phyloP scores from a whole-genome alignment of 2,888 invertebrate genomes.

The Dioctria linearis region DNA sequence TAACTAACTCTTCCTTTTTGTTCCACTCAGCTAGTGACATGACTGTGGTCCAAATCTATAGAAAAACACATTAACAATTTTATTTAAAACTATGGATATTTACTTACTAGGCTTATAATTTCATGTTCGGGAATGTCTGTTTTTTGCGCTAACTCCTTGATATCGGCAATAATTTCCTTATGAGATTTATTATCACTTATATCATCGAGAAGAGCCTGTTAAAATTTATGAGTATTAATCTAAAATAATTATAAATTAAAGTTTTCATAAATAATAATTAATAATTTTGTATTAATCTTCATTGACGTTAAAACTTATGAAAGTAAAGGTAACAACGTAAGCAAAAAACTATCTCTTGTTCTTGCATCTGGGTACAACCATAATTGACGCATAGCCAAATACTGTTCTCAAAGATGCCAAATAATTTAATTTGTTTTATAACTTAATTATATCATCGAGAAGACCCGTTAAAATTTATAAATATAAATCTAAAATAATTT shows the following conservation, averaged over 20 bases:
- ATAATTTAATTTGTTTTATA: not conserved
- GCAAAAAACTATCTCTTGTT: conserved; percentile 56
- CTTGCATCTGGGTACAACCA: conserved; percentile 56
- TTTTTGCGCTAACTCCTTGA: conserved; percentile 88
- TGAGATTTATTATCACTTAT: conserved; percentile 89
- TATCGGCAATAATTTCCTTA: conserved; percentile 87
- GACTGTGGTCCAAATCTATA: conserved; percentile 91
- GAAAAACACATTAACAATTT: conserved; percentile 47
- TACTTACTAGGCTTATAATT: conserved; percentile 84
- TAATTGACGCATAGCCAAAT: conserved; percentile 1
- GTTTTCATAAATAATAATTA: conserved; percentile 8
- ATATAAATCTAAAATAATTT: not conserved
- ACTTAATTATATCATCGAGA: conserved; percentile 79
- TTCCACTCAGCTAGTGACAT: conserved; percentile 99
- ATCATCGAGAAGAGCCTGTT: conserved; percentile 84
- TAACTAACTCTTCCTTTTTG: conserved; percentile 96
- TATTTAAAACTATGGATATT: not conserved
- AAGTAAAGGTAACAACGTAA: conserved; percentile 53
- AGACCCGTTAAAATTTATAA: conserved; percentile 73
- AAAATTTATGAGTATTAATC: conserved; percentile 46
- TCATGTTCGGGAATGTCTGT: conserved; percentile 92
- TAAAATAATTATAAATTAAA: conserved; percentile 25
- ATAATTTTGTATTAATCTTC: conserved; percentile 45
- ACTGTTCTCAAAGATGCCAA: conserved; percentile 55
- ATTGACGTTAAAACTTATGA: conserved; percentile 50